Evolutionary conservation across 1,140 invertebrate genomes (phyloP).

Genomic region (Pseudobourletiella spinata): DNA sequence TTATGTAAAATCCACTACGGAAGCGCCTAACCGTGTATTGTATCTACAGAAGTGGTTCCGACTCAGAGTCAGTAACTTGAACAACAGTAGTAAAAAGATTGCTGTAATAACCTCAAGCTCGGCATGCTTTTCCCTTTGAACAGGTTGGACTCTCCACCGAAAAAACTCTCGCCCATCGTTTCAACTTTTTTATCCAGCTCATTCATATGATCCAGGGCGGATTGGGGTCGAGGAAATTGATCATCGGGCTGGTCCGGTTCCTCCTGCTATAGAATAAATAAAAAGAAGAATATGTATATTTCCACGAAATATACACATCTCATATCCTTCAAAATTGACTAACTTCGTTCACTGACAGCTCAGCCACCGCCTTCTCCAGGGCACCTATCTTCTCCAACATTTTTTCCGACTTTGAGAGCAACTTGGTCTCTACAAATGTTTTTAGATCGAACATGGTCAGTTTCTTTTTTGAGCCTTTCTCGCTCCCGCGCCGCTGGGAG

Average conservation of each 20-base stretch:
- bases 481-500: slow-evolving; percentile 54
- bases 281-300: too few relatives aligned
- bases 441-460: slow-evolving; percentile 84
- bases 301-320: too few relatives aligned
- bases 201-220: slow-evolving; percentile 53
- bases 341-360: neutral
- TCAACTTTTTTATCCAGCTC: slow-evolving; percentile 40
- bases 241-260: slow-evolving; percentile 38
- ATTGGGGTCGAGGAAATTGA: slow-evolving; percentile 55
- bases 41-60: too few relatives aligned
- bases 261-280: neutral
- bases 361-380: neutral
- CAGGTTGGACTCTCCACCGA: slow-evolving; percentile 40
- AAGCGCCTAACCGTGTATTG: too few relatives aligned
- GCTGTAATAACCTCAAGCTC: slow-evolving; percentile 84
- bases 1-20: too few relatives aligned
- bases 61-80: too few relatives aligned
- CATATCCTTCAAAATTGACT: too few relatives aligned
- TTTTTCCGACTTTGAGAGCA: slow-evolving; percentile 82
- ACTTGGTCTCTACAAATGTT: slow-evolving; percentile 81
- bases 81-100: too few relatives aligned
- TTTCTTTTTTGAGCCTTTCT: slow-evolving; percentile 63
- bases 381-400: slow-evolving; percentile 74
- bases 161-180: slow-evolving; percentile 17
- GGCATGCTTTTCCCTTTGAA: slow-evolving; percentile 93